Evolutionary conservation across 1,140 invertebrate genomes (phyloP).

Genomic region (Camponotus vicinus): DNA sequence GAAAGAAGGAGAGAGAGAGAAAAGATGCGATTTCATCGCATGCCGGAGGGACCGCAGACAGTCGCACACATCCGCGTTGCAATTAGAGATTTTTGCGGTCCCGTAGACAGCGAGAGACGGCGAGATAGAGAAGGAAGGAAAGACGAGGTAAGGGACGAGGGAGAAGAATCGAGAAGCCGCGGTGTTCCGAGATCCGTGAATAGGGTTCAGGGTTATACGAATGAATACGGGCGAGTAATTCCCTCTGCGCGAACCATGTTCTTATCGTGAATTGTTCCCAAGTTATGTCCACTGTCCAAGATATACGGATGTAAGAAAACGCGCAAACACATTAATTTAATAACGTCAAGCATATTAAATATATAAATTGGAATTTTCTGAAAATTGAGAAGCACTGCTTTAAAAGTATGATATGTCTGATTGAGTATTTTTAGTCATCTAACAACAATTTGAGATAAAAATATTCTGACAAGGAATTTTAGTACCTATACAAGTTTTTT

Average conservation of each 20-base stretch:
- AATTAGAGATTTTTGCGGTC: conserved; percentile 75
- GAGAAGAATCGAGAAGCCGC: conserved; percentile 41
- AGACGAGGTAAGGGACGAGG: background rate
- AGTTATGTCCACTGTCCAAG: conserved; percentile 17
- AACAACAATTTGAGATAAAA: background rate
- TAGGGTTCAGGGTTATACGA: conserved; percentile 70
- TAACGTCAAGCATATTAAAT: background rate
- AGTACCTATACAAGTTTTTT: no score
- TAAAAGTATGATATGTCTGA: no score
- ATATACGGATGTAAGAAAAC: conserved; percentile 7
- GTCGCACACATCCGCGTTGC: conserved; percentile 54
- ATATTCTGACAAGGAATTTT: background rate
- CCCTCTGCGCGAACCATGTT: conserved; percentile 8
- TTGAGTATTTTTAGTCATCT: no score
- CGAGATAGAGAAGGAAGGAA: background rate
- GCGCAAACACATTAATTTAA: conserved; percentile 38
- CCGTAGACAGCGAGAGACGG: conserved; percentile 20
- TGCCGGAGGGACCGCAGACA: conserved; percentile 16
- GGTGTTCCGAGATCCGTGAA: conserved; percentile 61
- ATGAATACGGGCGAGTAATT: conserved; percentile 34
- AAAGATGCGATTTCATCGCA: conserved; percentile 46
- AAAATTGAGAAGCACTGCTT: background rate
- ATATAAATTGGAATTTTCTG: no score
- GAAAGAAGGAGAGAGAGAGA: background rate
- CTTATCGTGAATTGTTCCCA: conserved; percentile 31